phyloP scores from a whole-genome alignment of 2,113 vertebrate genomes.

The Pedionomus torquatus region DNA sequence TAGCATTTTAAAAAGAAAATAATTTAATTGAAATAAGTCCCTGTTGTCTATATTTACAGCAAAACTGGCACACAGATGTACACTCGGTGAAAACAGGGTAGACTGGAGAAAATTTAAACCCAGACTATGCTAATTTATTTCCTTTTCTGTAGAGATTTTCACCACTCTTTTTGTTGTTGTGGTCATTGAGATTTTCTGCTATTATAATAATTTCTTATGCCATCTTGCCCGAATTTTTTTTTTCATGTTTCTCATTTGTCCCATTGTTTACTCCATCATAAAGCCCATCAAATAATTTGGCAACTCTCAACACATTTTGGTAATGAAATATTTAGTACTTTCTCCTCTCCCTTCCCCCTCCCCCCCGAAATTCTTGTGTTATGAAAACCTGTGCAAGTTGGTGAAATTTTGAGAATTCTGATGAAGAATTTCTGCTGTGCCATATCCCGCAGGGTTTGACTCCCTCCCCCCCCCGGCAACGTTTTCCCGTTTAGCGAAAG shows the following conservation, averaged over 20 bases:
- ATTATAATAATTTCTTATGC: neutral
- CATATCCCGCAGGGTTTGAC: neutral
- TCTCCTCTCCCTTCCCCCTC: neutral
- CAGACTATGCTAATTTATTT: neutral
- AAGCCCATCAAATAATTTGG: neutral
- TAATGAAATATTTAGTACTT: neutral
- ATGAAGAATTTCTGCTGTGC: neutral
- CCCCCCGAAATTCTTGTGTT: neutral
- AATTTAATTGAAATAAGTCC: neutral
- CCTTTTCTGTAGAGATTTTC: neutral
- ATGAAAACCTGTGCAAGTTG: neutral
- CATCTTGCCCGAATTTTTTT: neutral
- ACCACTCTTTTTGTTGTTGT: neutral
- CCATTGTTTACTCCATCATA: neutral
- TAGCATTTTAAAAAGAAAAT: neutral
- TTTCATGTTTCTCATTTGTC: neutral
- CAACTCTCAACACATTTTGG: neutral
- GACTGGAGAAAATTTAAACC: neutral
- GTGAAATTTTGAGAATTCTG: neutral
- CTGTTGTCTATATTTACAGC: neutral
- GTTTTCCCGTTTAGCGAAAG: constrained; percentile 10
- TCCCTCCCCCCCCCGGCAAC: no score
- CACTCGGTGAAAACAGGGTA: neutral
- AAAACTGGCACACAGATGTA: neutral
- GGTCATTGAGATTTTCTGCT: neutral